Percentiles rank a stretch among this genome's conserved stretches.
phyloP scores from a whole-genome alignment of 2,113 vertebrate genomes.

The Elanoides forficatus region DNA sequence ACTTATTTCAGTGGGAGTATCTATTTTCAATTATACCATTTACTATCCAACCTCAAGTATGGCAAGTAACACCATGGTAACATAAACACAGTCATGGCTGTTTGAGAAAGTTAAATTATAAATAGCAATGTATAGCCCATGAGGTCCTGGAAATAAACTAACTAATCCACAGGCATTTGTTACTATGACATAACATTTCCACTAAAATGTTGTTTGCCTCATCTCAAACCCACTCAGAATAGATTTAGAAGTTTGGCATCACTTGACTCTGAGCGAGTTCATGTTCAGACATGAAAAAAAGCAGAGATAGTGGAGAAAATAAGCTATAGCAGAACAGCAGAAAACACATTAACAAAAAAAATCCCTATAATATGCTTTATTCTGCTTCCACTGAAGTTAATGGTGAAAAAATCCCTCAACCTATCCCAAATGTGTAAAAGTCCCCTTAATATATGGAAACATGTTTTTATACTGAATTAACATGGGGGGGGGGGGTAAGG shows the following conservation, averaged over 20 bases:
- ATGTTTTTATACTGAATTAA: not conserved
- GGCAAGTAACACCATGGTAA: slow-evolving; percentile 73
- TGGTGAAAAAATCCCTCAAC: not conserved
- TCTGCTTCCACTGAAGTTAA: not conserved
- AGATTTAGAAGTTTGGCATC: not conserved
- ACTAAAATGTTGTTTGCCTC: slow-evolving; percentile 13
- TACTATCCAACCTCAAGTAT: slow-evolving; percentile 59
- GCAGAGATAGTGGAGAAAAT: not conserved
- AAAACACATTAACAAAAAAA: not conserved
- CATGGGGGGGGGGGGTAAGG: no score
- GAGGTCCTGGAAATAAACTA: slow-evolving; percentile 66
- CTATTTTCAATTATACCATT: slow-evolving; percentile 75
- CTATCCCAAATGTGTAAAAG: not conserved
- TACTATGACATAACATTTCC: slow-evolving; percentile 60
- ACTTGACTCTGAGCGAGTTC: not conserved
- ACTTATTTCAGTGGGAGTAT: slow-evolving; percentile 73
- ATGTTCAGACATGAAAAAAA: not conserved
- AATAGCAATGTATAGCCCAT: slow-evolving; percentile 60
- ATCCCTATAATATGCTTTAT: not conserved
- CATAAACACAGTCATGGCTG: slow-evolving; percentile 66
- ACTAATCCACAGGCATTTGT: slow-evolving; percentile 60
- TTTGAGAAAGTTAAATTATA: slow-evolving; percentile 63
- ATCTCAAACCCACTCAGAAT: not conserved
- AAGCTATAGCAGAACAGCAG: not conserved
- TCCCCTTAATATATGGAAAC: not conserved